Evolutionary conservation across 2,797 vertebrate genomes (phyloP).

Genomic region (Pseudochaenichthys georgianus): DNA sequence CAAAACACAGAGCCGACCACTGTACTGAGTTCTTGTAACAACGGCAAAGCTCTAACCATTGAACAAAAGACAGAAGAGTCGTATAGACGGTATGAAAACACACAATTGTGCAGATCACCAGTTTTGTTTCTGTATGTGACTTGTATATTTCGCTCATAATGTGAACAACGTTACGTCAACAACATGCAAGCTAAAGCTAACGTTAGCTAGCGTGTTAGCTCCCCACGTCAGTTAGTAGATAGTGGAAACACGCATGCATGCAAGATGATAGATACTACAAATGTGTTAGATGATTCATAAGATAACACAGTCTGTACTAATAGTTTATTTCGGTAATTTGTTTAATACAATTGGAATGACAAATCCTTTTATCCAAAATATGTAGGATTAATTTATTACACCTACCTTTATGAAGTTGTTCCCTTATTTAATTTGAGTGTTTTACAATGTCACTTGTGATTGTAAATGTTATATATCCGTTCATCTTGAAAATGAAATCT

Average conservation of each 20-base stretch:
- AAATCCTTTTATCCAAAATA: too few relatives aligned
- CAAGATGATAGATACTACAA: too few relatives aligned
- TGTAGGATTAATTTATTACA: too few relatives aligned
- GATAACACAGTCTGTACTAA: too few relatives aligned
- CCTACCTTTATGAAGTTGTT: too few relatives aligned
- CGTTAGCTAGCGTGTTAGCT: constrained; percentile 37
- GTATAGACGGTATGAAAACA: constrained; percentile 23
- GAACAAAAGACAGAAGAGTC: background rate
- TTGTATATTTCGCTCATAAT: background rate
- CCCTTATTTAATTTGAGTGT: too few relatives aligned
- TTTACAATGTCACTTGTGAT: background rate
- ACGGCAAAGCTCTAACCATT: background rate
- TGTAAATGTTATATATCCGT: background rate
- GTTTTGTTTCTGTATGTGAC: background rate
- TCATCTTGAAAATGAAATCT: background rate
- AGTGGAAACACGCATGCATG: background rate
- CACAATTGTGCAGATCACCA: rapidly evolving
- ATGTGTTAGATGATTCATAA: too few relatives aligned
- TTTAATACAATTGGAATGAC: too few relatives aligned
- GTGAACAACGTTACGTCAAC: background rate
- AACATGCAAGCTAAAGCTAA: background rate
- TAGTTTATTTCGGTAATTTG: too few relatives aligned
- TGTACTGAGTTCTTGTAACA: background rate
- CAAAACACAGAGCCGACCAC: constrained; percentile 66
- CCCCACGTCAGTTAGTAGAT: too few relatives aligned